A percentile compares a stretch with the other conserved stretches of the same genome.
Evolutionary conservation across 2,888 invertebrate genomes (phyloP).

Genomic region (Rhagium mordax): DNA sequence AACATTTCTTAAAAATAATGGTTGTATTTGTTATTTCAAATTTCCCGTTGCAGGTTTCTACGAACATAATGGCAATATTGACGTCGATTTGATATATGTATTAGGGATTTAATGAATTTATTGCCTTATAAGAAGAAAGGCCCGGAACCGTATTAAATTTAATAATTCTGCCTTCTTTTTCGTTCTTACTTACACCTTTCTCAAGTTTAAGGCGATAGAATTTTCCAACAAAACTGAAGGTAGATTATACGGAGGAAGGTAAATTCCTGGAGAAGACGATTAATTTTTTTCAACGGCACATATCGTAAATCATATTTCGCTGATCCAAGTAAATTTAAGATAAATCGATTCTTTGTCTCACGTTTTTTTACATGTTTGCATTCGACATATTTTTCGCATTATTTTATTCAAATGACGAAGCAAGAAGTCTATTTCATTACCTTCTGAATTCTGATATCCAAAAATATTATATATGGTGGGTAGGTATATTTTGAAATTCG

Average conservation of each 20-base stretch:
- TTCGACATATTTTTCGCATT: background rate
- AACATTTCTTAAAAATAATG: no score
- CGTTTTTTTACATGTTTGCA: background rate
- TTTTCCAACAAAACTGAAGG: background rate
- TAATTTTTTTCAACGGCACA: background rate
- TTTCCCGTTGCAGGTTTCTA: no score
- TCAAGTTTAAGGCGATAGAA: background rate
- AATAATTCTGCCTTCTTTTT: background rate
- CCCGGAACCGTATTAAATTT: background rate
- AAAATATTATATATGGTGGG: no score
- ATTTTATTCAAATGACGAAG: no score
- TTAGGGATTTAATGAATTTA: no score
- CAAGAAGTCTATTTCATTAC: no score
- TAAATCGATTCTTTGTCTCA: background rate
- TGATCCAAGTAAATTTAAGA: background rate
- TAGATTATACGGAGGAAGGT: background rate
- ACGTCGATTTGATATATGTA: no score
- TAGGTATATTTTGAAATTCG: no score
- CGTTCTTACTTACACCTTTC: background rate
- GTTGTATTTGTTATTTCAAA: no score
- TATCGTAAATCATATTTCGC: background rate
- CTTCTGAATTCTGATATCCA: no score
- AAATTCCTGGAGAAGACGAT: background rate
- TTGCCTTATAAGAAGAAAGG: background rate
- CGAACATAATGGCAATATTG: no score